A percentile compares a stretch with the other conserved stretches of the same genome.
phyloP scores from a whole-genome alignment of 1,140 invertebrate species.

The Drosophila funebris region DNA sequence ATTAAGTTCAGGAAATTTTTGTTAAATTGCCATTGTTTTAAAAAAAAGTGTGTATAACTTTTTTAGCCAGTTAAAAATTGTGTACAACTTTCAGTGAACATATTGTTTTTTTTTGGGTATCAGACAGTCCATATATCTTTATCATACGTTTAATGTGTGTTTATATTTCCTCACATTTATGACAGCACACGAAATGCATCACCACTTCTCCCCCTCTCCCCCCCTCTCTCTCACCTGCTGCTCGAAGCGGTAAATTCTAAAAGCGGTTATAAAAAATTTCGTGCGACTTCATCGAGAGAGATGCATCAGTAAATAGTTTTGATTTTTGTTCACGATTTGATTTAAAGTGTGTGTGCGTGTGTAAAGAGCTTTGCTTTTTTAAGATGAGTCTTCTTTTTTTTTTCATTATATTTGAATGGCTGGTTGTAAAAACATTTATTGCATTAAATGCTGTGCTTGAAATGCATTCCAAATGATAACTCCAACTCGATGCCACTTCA shows the following conservation, averaged over 20 bases:
- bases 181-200: slow-evolving; percentile 15
- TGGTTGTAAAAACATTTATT: slow-evolving; percentile 13
- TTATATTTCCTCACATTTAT: slow-evolving; percentile 16
- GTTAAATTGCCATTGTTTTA: too few species aligned
- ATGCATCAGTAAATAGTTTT: slow-evolving; percentile 27
- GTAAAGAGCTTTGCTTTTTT: slow-evolving; percentile 17
- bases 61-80: neutral
- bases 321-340: slow-evolving; percentile 19
- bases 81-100: neutral
- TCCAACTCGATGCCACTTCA: slow-evolving; percentile 12
- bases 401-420: neutral
- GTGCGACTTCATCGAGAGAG: slow-evolving; percentile 15
- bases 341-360: slow-evolving; percentile 14
- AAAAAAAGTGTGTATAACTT: too few species aligned
- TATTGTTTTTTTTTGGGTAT: neutral
- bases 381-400: slow-evolving; percentile 9
- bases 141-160: slow-evolving; percentile 2
- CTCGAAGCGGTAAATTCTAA: slow-evolving; percentile 35
- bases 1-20: too few species aligned
- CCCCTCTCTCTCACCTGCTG: neutral
- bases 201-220: neutral
- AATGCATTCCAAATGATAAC: slow-evolving; percentile 12
- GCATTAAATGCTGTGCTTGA: slow-evolving; percentile 12
- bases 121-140: neutral
- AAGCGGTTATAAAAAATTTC: slow-evolving; percentile 38